phyloP scores from a whole-genome alignment of 2,113 vertebrate genomes.

The Gnathonemus longibarbis region DNA sequence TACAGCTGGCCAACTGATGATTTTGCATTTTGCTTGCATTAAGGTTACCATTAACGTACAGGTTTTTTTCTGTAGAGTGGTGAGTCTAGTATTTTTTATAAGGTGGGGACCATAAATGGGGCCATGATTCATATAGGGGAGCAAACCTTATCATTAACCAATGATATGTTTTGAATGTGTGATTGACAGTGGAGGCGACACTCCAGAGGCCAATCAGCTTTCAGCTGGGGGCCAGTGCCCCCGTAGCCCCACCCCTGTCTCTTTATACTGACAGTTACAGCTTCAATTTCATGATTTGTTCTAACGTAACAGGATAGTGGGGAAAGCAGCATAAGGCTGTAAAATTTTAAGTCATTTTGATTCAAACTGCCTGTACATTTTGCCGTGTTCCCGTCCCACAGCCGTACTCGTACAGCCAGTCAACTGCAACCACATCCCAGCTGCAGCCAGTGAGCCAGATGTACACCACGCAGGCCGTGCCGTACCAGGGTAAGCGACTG shows the following conservation, averaged over 20 bases:
- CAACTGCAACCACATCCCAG: slow-evolving; percentile 60
- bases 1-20: no score
- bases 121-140: background rate
- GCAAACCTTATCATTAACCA: background rate
- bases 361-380: background rate
- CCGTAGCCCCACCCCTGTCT: background rate
- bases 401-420: slow-evolving; percentile 69
- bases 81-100: background rate
- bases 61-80: no score
- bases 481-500: slow-evolving; percentile 74
- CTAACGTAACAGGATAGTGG: background rate
- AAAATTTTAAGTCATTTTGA: background rate
- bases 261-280: background rate
- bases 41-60: no score
- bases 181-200: background rate
- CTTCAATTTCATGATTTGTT: background rate
- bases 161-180: background rate
- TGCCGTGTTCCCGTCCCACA: slow-evolving; percentile 21
- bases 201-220: background rate
- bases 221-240: background rate
- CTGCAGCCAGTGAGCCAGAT: slow-evolving; percentile 74
- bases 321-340: background rate
- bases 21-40: no score
- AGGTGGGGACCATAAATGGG: background rate
- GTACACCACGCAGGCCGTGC: slow-evolving; percentile 64